phyloP scores from a whole-genome alignment of 2,888 invertebrate genomes.

The Scelioninae gen. 1 region DNA sequence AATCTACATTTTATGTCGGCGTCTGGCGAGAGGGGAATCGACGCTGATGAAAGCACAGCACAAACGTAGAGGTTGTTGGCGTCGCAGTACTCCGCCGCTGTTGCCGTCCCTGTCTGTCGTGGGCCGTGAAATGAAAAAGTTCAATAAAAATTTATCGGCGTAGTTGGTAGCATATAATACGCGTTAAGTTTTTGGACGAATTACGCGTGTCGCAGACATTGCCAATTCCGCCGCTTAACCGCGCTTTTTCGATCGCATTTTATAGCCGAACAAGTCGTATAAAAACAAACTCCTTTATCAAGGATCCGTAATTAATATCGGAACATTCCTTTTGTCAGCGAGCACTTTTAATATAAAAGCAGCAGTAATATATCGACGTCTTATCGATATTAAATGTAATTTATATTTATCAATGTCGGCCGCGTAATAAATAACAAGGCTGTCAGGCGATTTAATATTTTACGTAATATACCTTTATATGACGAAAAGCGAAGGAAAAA shows the following conservation, averaged over 20 bases:
- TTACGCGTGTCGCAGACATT: conserved; percentile 40
- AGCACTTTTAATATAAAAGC: conserved; percentile 45
- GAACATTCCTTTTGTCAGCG: conserved; percentile 27
- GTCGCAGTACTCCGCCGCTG: too few species aligned
- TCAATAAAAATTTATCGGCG: conserved; percentile 78
- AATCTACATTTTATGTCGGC: conserved; percentile 83
- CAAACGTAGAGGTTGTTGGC: too few species aligned
- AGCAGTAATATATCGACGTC: conserved; percentile 58
- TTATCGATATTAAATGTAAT: conserved; percentile 67
- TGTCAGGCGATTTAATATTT: conserved; percentile 64
- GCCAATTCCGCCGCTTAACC: conserved; percentile 15
- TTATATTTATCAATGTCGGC: conserved; percentile 66
- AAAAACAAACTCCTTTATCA: conserved; percentile 45
- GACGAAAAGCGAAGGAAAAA: conserved; percentile 53
- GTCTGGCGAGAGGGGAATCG: conserved; percentile 68
- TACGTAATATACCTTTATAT: conserved; percentile 63
- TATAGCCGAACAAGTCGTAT: conserved; percentile 13
- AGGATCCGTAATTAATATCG: conserved; percentile 54
- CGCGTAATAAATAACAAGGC: conserved; percentile 61
- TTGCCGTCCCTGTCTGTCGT: conserved; percentile 64
- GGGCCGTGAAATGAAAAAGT: conserved; percentile 76
- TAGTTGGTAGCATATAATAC: conserved; percentile 73
- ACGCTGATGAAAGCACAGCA: conserved; percentile 69
- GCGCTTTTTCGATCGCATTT: conserved; percentile 20
- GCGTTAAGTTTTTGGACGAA: conserved; percentile 42